Evolutionary conservation across 2,113 vertebrate genomes (phyloP).

Genomic region (Perca schrenkii): DNA sequence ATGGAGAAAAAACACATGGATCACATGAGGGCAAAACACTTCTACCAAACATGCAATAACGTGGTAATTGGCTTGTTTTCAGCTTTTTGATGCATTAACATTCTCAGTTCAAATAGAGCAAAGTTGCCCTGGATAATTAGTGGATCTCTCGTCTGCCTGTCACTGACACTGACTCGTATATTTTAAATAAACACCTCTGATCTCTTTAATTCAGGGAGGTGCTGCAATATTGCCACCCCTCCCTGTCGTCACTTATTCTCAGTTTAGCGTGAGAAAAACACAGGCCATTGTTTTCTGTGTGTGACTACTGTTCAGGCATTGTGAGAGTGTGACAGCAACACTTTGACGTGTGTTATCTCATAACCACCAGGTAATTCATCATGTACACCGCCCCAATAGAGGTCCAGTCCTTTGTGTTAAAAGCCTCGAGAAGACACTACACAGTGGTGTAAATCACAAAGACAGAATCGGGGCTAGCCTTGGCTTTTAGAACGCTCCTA

Average conservation of each 20-base stretch:
- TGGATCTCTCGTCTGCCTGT: conserved; percentile 38
- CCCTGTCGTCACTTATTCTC: conserved; percentile 44
- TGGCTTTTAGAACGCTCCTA: conserved; percentile 53
- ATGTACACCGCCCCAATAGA: conserved; percentile 62
- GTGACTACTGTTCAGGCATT: conserved; percentile 43
- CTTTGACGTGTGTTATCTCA: conserved; percentile 69
- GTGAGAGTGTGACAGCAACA: conserved; percentile 61
- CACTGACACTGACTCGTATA: conserved; percentile 46
- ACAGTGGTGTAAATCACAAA: conserved; percentile 79
- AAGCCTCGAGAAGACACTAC: conserved; percentile 62
- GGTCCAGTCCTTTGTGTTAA: conserved; percentile 56
- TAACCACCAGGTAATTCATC: conserved; percentile 75
- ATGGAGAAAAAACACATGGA: conserved; percentile 1
- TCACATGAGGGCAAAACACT: conserved; percentile 5
- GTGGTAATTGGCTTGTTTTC: not conserved
- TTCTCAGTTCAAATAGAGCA: conserved; percentile 14
- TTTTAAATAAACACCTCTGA: conserved; percentile 53
- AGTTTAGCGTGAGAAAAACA: conserved; percentile 42
- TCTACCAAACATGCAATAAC: not conserved
- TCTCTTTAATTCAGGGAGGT: conserved; percentile 47
- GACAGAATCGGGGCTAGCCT: conserved; percentile 80
- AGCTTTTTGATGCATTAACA: conserved; percentile 15
- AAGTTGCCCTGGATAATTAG: conserved; percentile 35
- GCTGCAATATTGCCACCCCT: conserved; percentile 17
- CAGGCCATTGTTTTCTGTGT: conserved; percentile 44